A percentile compares a stretch with the other conserved stretches of the same genome.
Conservation (phyloP, 2,113 vertebrate species). For the Nycticryphes semicollaris region DNA sequence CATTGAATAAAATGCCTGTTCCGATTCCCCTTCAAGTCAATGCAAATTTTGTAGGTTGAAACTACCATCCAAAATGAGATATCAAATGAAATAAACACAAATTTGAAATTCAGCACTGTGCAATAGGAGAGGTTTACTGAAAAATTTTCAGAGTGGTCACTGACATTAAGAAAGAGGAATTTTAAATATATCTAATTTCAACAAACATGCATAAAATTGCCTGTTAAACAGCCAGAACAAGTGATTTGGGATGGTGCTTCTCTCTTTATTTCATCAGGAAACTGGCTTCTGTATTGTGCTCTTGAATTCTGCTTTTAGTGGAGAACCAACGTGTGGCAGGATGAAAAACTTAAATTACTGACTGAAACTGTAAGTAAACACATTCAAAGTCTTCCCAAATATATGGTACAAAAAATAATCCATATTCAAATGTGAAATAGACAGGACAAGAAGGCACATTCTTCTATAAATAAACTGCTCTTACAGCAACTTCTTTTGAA, state of each 20-base stretch:
- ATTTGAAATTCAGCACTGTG: not conserved
- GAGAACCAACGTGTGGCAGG: not conserved
- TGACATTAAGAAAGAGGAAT: not conserved
- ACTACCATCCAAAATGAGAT: not conserved
- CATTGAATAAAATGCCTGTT: not conserved
- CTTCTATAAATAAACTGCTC: constrained; percentile 44
- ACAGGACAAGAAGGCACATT: not conserved
- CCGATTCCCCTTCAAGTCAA: not conserved
- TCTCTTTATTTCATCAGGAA: not conserved
- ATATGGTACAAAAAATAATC: not conserved
- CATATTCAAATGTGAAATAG: not conserved
- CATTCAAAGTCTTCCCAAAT: not conserved
- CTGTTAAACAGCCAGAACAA: not conserved
- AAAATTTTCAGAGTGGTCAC: not conserved
- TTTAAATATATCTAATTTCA: not conserved
- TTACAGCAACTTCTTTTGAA: constrained; percentile 26
- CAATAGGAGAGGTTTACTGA: not conserved
- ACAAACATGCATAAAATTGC: not conserved
- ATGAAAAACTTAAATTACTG: not conserved
- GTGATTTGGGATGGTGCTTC: not conserved
- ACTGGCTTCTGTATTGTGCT: not conserved
- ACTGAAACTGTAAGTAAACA: not conserved
- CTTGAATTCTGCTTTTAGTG: not conserved
- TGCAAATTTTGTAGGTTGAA: not conserved
- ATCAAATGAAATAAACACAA: not conserved